Conservation (phyloP, 2,888 invertebrate species). For the Archips xylosteana region DNA sequence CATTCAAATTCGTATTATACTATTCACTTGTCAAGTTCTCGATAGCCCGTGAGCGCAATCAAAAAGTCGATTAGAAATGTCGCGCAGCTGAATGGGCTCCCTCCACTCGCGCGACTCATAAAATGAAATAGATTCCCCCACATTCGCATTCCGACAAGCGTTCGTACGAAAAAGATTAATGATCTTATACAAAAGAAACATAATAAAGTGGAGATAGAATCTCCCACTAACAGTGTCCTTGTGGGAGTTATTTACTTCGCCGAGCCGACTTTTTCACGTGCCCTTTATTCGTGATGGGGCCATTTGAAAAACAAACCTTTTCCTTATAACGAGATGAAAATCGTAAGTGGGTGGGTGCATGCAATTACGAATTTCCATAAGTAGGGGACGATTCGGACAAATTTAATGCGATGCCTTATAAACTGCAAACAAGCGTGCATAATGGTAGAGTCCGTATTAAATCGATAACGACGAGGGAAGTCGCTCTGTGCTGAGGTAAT, state of each 20-base stretch:
- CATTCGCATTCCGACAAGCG: slow-evolving; percentile 86
- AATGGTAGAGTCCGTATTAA: slow-evolving; percentile 61
- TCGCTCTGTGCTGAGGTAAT: slow-evolving; percentile 51
- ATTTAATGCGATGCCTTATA: slow-evolving; percentile 49
- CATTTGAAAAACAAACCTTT: slow-evolving; percentile 58
- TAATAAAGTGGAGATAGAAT: slow-evolving; percentile 85
- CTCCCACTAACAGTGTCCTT: slow-evolving; percentile 85
- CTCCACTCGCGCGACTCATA: slow-evolving; percentile 83
- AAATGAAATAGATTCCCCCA: slow-evolving; percentile 86
- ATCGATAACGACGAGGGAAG: slow-evolving; percentile 62
- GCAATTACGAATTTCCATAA: slow-evolving; percentile 40
- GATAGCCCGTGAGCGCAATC: slow-evolving; percentile 78
- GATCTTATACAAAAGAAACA: slow-evolving; percentile 84
- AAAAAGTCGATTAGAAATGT: slow-evolving; percentile 86
- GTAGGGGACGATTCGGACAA: slow-evolving; percentile 33
- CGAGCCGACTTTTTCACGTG: slow-evolving; percentile 80
- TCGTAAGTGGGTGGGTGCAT: slow-evolving; percentile 30
- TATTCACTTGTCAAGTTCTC: slow-evolving; percentile 66
- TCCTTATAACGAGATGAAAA: slow-evolving; percentile 41
- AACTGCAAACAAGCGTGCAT: slow-evolving; percentile 54
- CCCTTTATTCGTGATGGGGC: slow-evolving; percentile 69
- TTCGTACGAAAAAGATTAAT: slow-evolving; percentile 86
- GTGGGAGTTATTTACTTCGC: slow-evolving; percentile 83
- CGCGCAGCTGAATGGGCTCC: slow-evolving; percentile 81
- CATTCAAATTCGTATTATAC: slow-evolving; percentile 60